Percentiles rank a stretch among this genome's conserved stretches.
phyloP scores from a whole-genome alignment of 2,113 vertebrate genomes.

The Sylvia atricapilla region DNA sequence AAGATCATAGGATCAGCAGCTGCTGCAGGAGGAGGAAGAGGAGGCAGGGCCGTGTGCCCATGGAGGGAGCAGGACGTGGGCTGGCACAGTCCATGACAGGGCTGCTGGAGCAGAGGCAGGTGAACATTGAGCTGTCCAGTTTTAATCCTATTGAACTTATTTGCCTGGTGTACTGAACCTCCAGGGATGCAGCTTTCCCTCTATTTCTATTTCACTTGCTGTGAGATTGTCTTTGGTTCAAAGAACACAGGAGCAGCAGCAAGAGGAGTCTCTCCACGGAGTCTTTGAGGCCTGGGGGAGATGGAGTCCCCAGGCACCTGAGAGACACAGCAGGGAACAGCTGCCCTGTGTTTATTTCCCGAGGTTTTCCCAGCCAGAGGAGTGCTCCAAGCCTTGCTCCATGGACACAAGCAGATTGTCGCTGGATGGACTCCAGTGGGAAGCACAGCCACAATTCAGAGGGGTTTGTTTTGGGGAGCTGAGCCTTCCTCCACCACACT shows the following conservation, averaged over 20 bases:
- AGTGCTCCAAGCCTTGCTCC: background rate
- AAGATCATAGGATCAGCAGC: fast-evolving
- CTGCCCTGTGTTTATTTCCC: background rate
- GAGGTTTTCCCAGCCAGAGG: background rate
- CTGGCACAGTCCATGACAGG: background rate
- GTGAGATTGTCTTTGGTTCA: background rate
- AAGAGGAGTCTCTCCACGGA: background rate
- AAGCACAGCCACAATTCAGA: fast-evolving
- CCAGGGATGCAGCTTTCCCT: background rate
- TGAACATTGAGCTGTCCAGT: background rate
- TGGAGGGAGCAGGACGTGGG: background rate
- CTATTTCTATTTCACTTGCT: background rate
- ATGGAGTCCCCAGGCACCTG: background rate
- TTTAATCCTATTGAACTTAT: background rate
- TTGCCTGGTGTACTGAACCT: background rate
- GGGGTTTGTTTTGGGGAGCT: background rate
- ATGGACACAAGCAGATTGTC: background rate
- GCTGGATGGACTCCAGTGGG: background rate
- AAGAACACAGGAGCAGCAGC: background rate
- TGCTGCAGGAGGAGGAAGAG: background rate
- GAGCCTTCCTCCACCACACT: background rate
- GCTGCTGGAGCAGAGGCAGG: background rate
- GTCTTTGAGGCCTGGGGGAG: background rate
- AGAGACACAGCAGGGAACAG: background rate
- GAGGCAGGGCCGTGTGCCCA: background rate